Conservation (phyloP, 2,888 invertebrate species). For the Leptodirus hochenwartii region DNA sequence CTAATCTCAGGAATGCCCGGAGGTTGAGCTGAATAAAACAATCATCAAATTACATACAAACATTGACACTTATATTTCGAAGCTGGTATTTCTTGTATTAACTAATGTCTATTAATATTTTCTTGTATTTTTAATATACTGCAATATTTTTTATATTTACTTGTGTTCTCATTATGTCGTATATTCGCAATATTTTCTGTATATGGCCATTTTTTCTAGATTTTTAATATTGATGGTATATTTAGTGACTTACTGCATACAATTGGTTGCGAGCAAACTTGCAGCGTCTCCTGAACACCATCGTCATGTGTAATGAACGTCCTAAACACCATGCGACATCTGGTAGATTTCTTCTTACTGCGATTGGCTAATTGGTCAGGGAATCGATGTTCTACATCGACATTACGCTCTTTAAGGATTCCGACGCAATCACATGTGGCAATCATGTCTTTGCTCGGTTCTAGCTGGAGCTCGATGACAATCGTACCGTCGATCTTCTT, state of each 20-base stretch:
- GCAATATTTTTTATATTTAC: too few species aligned
- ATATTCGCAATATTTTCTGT: too few species aligned
- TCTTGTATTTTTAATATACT: neutral
- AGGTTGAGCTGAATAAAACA: conserved; percentile 55
- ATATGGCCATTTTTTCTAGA: too few species aligned
- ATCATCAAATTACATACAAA: too few species aligned
- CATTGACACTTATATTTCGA: too few species aligned
- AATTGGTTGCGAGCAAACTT: conserved; percentile 79
- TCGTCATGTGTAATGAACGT: conserved; percentile 62
- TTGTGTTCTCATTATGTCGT: too few species aligned
- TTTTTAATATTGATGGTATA: too few species aligned
- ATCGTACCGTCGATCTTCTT: conserved; percentile 87
- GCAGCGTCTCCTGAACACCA: conserved; percentile 64
- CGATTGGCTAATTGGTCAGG: conserved; percentile 62
- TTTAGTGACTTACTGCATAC: conserved; percentile 77
- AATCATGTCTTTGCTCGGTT: conserved; percentile 78
- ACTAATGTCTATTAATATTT: too few species aligned
- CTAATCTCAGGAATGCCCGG: conserved; percentile 85
- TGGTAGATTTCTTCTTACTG: conserved; percentile 86
- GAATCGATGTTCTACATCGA: conserved; percentile 84
- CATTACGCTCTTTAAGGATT: conserved; percentile 88
- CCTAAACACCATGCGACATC: conserved; percentile 88
- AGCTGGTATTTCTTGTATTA: too few species aligned
- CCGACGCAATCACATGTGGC: conserved; percentile 95
- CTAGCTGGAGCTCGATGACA: conserved; percentile 81